Conservation (phyloP, 2,888 invertebrate genomes). For the Agriopis marginaria region DNA sequence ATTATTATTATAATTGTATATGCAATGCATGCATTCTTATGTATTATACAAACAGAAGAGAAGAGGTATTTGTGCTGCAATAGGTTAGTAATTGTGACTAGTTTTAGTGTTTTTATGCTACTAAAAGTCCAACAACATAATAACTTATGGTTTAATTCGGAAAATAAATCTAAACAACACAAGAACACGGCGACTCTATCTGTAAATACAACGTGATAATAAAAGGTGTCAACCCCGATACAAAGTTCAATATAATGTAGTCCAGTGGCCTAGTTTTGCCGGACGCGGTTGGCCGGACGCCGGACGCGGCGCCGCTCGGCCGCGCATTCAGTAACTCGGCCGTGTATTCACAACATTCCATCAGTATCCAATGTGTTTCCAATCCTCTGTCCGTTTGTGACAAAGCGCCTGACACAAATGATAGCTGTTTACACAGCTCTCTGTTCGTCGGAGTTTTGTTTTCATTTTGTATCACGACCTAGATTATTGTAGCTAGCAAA, state of each 20-base stretch:
- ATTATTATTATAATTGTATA: no score
- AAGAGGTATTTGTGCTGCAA: no score
- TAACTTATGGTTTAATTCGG: background rate
- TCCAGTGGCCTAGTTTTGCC: conserved; percentile 20
- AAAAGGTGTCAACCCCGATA: conserved; percentile 9
- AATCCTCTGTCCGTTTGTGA: conserved; percentile 56
- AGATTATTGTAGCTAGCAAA: background rate
- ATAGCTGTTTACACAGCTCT: conserved; percentile 25
- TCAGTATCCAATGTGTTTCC: conserved; percentile 48
- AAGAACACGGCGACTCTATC: background rate
- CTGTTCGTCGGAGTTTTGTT: conserved; percentile 22
- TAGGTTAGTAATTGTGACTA: no score
- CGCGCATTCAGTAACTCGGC: conserved; percentile 4
- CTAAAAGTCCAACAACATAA: no score
- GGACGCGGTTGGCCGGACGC: conserved; percentile 21
- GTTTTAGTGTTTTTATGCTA: no score
- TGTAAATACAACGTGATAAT: conserved; percentile 1
- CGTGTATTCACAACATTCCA: conserved; percentile 39
- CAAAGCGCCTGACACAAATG: conserved; percentile 38
- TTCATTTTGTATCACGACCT: conserved; percentile 10
- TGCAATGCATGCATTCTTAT: no score
- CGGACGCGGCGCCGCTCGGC: conserved; percentile 21
- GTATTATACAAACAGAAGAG: no score
- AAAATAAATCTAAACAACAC: background rate
- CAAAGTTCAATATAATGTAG: conserved; percentile 8